A percentile compares a stretch with the other conserved stretches of the same genome.
phyloP scores from a whole-genome alignment of 2,797 vertebrate genomes.

The Acanthurus lineatus region DNA sequence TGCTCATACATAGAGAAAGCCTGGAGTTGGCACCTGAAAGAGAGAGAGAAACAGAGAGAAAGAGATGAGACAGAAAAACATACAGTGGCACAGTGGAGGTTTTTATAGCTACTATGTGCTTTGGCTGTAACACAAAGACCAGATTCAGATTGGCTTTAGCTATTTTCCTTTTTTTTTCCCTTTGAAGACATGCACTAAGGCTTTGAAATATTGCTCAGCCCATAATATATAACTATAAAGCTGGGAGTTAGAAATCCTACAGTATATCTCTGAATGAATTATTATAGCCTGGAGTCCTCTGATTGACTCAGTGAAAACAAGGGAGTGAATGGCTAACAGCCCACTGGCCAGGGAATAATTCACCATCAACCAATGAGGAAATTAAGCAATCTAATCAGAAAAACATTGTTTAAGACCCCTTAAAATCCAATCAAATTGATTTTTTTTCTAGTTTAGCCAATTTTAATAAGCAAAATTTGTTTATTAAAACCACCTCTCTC shows the following conservation, averaged over 20 bases:
- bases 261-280: conserved; percentile 43
- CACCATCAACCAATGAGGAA: conserved; percentile 60
- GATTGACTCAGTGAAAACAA: conserved; percentile 48
- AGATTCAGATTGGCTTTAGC: conserved; percentile 64
- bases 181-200: conserved; percentile 62
- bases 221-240: conserved; percentile 36
- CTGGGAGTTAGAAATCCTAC: conserved; percentile 47
- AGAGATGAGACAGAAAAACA: conserved; percentile 73
- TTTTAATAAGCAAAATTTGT: conserved; percentile 73
- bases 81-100: conserved; percentile 69
- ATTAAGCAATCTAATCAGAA: conserved; percentile 56
- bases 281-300: conserved; percentile 40
- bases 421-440: conserved; percentile 38
- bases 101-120: conserved; percentile 73
- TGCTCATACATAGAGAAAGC: conserved; percentile 68
- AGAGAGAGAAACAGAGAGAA: conserved; percentile 72
- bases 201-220: conserved; percentile 49
- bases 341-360: conserved; percentile 40
- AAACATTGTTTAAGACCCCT: conserved; percentile 70
- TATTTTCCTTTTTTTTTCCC: conserved; percentile 48
- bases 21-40: conserved; percentile 75
- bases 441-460: conserved; percentile 64
- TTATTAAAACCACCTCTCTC: conserved; percentile 83
- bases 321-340: conserved; percentile 49
- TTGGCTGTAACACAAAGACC: conserved; percentile 69